These are phyloP conservation scores for Oreochromis spilurus DNA, from an alignment of 2,113 vertebrate species.

Conservation along the genomic window DNA sequence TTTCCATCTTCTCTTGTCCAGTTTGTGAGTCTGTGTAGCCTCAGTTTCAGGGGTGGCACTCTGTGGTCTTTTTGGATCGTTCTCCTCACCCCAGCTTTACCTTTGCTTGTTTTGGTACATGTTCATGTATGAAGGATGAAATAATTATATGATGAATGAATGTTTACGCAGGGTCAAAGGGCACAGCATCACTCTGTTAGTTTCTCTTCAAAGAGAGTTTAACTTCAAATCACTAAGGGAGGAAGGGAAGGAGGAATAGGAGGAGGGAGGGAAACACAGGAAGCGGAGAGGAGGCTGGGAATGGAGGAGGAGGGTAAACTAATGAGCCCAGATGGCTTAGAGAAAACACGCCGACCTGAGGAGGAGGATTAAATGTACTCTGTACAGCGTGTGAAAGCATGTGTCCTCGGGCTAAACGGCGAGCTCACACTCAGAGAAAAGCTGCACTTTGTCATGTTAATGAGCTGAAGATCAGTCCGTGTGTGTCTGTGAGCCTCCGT, in stretches of 20 bases:
- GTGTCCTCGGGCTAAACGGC: not conserved
- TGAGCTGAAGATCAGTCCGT: not conserved
- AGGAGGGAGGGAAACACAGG: not conserved
- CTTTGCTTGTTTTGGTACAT: not conserved
- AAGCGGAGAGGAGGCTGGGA: not conserved
- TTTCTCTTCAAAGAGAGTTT: not conserved
- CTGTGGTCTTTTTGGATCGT: not conserved
- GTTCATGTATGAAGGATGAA: fast-evolving
- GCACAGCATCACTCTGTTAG: not conserved
- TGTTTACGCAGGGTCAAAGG: not conserved
- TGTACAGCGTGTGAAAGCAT: not conserved
- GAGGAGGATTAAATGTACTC: not conserved
- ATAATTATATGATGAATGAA: not conserved
- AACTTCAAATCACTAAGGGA: not conserved
- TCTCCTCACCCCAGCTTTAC: fast-evolving
- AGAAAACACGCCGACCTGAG: not conserved
- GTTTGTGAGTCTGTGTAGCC: not conserved
- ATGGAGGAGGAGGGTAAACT: not conserved
- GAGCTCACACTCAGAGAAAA: not conserved
- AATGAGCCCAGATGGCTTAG: slow-evolving; percentile 16
- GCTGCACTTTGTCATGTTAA: not conserved
- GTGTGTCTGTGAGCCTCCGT: not conserved
- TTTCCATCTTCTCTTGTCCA: not conserved
- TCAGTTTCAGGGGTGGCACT: not conserved
- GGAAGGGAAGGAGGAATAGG: not conserved